Evolutionary conservation across 2,888 invertebrate genomes (phyloP), one percentile per base, ranked within the genome.

Genomic region (Drosophila fulvimacula): DNA sequence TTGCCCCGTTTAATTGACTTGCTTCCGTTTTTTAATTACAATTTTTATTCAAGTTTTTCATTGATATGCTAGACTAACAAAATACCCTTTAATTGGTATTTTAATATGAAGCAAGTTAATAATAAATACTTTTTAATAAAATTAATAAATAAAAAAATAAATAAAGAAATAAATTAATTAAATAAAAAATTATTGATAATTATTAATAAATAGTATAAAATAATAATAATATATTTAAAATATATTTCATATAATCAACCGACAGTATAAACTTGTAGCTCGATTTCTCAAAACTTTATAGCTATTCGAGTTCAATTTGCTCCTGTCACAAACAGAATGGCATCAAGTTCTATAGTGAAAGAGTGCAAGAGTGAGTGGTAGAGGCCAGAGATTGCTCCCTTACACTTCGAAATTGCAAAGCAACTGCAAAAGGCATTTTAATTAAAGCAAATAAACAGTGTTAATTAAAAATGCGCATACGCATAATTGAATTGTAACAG

Each of bases 391-490:
- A 30, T 30, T 30, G 5, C 27, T 5, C 27, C 27, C 7, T 30
- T 30, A 1, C 27, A 7, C 27, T 7, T 7, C 27, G 27, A 30
- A 7, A 30, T n/a, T 13, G 38, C 17, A n/a, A 24, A 41, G 44
- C 15, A 59, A 19, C 15, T 38, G 32, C 11, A 38, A 38, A 69
- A 34, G 51, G n/a, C 56, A 58, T 72, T 72, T 76, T 63, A 74
- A 77, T 77, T 74, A 79, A 80, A 55, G 69, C 57, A 70, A 79
- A 79, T 76, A 76, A 80, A 79, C 73, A 69, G 53, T 56, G 57
- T 76, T 82, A 74, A 81, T 82, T 80, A 71, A 80, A 81, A 82
- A 75, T 75, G 60, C 49, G 48, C 66, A 76, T 52, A 57, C 65
- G 58, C 59, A 69, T 77, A 82, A 81, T 81, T 82, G 74, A 81